phyloP scores from a whole-genome alignment of 2,888 invertebrate species.

The Xanthia icteritia region DNA sequence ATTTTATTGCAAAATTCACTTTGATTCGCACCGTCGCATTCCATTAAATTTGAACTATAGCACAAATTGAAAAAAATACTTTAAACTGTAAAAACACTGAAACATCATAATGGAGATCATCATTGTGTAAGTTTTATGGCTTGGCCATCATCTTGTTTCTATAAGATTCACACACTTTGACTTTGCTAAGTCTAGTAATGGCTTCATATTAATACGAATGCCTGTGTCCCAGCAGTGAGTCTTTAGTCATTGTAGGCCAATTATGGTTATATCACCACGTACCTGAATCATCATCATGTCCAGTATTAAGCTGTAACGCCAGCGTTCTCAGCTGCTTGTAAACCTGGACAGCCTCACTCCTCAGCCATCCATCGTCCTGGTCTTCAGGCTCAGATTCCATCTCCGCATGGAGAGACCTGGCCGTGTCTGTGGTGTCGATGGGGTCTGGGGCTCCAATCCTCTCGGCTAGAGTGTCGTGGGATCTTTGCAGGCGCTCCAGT shows the following conservation, averaged over 20 bases:
- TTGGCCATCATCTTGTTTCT: background rate
- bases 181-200: no score
- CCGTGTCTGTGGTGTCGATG: conserved; percentile 83
- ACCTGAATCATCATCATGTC: conserved; percentile 94
- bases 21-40: background rate
- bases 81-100: background rate
- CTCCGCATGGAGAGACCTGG: conserved; percentile 96
- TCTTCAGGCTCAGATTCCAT: conserved; percentile 94
- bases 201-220: no score
- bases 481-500: conserved; percentile 93
- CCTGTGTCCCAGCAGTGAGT: no score
- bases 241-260: no score
- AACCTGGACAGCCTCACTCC: conserved; percentile 92
- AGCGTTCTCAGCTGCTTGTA: conserved; percentile 94
- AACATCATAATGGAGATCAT: background rate
- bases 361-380: conserved; percentile 90
- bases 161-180: no score
- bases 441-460: conserved; percentile 92
- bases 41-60: background rate
- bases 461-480: conserved; percentile 93
- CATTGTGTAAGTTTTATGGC: background rate
- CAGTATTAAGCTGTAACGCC: conserved; percentile 93
- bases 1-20: background rate
- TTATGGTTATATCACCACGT: conserved; percentile 41
- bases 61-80: background rate